Evolutionary conservation across 2,113 vertebrate species (phyloP).

Genomic region (Hippocampus abdominalis): DNA sequence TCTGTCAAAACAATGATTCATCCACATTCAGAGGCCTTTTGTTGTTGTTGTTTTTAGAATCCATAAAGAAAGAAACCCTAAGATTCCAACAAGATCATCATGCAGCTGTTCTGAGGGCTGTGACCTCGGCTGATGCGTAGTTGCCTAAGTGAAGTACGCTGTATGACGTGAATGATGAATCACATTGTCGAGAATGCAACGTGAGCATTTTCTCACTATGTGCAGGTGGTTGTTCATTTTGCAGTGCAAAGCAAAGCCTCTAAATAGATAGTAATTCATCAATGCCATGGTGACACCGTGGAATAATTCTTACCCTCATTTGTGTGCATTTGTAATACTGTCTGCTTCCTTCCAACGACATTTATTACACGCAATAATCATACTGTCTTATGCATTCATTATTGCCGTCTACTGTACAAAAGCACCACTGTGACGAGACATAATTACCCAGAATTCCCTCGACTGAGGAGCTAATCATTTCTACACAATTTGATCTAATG

Average conservation of each 20-base stretch:
- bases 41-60: not conserved
- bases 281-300: constrained; percentile 6
- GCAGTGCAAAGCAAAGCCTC: constrained; percentile 39
- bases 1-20: constrained; percentile 9
- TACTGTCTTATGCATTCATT: not conserved
- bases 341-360: not conserved
- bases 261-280: constrained; percentile 45
- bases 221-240: constrained; percentile 53
- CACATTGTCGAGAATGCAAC: constrained; percentile 40
- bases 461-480: not conserved
- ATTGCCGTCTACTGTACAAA: no score
- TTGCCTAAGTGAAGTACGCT: constrained; percentile 36
- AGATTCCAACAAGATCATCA: constrained; percentile 10
- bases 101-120: constrained; percentile 37
- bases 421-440: not conserved
- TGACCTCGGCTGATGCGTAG: constrained; percentile 27
- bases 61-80: not conserved
- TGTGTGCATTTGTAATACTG: constrained; percentile 8
- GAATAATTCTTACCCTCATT: constrained; percentile 3
- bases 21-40: constrained; percentile 10
- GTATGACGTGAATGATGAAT: constrained; percentile 48
- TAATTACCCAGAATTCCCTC: constrained; percentile 9
- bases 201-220: constrained; percentile 47
- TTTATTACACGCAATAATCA: not conserved
- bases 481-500: not conserved